phyloP scores from a whole-genome alignment of 2,888 invertebrate genomes.

The Willowsia nigromaculata region DNA sequence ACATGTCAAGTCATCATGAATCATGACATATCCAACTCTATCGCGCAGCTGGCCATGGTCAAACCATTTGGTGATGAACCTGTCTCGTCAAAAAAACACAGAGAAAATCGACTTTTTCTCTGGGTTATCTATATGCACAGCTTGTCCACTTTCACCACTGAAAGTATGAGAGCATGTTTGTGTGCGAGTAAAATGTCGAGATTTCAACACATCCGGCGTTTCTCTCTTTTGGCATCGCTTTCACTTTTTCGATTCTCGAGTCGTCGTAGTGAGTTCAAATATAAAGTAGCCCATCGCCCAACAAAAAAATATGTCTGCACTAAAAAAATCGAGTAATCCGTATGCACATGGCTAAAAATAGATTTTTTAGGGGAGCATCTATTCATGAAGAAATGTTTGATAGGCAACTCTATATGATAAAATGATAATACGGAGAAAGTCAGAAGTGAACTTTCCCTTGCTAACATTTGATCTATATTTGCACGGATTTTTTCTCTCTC shows the following conservation, averaged over 20 bases:
- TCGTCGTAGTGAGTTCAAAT: background rate
- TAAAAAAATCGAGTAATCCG: background rate
- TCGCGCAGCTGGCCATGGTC: background rate
- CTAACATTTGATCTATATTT: slow-evolving; percentile 14
- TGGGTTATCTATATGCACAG: background rate
- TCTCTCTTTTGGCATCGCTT: slow-evolving; percentile 27
- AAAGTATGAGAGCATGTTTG: background rate
- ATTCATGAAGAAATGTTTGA: background rate
- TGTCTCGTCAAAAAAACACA: background rate
- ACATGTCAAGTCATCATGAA: slow-evolving; percentile 30
- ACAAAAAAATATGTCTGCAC: background rate
- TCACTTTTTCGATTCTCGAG: background rate
- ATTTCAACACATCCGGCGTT: slow-evolving; percentile 64
- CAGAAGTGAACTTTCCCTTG: background rate
- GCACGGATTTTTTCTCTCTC: background rate
- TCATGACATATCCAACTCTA: background rate
- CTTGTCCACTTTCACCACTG: background rate
- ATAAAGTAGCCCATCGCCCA: slow-evolving; percentile 26
- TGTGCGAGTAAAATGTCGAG: slow-evolving; percentile 18
- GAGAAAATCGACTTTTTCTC: background rate
- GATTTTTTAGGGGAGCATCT: background rate
- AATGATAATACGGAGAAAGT: no score
- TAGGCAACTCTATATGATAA: no score
- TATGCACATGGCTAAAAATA: background rate
- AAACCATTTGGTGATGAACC: background rate